These are phyloP conservation scores for Sarcophilus harrisii DNA, from an alignment of 2,797 vertebrate species.

Conservation along the genomic window DNA sequence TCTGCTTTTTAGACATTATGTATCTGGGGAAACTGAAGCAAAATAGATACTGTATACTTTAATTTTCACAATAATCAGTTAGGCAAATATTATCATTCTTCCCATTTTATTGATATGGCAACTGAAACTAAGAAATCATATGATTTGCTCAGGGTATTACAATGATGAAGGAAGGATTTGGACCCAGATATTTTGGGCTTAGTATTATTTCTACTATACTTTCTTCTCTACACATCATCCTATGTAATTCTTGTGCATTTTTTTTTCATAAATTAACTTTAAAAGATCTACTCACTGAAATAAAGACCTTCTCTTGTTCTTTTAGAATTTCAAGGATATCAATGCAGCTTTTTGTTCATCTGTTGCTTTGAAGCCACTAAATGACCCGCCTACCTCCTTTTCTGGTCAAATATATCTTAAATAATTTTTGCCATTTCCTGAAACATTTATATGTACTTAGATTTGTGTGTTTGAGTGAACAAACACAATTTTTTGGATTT, in stretches of 20 bases:
- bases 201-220: neutral
- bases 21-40: neutral
- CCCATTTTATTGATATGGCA: neutral
- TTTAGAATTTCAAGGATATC: neutral
- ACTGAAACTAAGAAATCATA: neutral
- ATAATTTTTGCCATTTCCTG: conserved; percentile 9
- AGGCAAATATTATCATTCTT: neutral
- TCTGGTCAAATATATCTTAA: neutral
- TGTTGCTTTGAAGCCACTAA: neutral
- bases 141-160: neutral
- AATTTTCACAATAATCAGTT: neutral
- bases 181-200: neutral
- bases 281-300: neutral
- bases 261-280: neutral
- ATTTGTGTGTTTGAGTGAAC: neutral
- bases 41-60: neutral
- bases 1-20: neutral
- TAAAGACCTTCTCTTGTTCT: neutral
- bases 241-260: neutral
- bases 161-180: neutral
- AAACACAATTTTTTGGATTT: neutral
- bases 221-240: neutral
- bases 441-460: neutral
- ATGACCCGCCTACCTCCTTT: neutral
- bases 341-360: neutral